Base-by-base conservation (phyloP, 2,113 vertebrate species). In the Rhinopomastus cyanomelas region DNA sequence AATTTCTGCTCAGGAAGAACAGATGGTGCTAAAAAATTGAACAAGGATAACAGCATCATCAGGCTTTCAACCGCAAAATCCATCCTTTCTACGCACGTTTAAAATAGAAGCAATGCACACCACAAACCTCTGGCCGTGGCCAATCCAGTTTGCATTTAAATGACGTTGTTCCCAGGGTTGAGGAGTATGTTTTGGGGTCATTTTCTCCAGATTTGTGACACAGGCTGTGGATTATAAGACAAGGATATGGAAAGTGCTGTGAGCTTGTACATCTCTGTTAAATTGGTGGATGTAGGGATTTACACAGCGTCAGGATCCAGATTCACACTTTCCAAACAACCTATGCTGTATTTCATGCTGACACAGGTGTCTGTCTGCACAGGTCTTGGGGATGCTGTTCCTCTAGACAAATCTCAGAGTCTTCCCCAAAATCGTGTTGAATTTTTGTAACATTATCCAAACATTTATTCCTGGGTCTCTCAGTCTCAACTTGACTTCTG, bases 1-100 rank as follows among this genome's bases (percentile, higher is more conserved):
- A 95, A 97, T 96, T 97, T 95, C 94, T 93, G 93, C 95, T 97
- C 92, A 59, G 56, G 88, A 97, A 96, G 97, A 97, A 95, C 96
- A 98, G 96, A 98, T 96, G 96, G 96, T 92, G 39, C 84, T 72
- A 85, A 97, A 96, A 96, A 95, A 93, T 32, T 62, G 83, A 94
- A 81, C 84, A 93, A 81, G 81, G 88, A 84, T 93, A 97, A 90
- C 95, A 95, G 95, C 95, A 97, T 97, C 97, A 96, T 79, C 78
- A 94, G 92, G 67, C 57, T 94, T 96, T 96, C 87, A 68, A 84
- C 84, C 94, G 68, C 81, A 92, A 95, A 95, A 96, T 96, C 92
- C 85, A 93, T 82, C 91, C 71, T 92, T 77, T 75, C 76, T n/a
- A 71, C 21, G 72, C 11, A 65, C 2, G 0, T 49, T 78, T 78